Percentiles rank a stretch among this genome's conserved stretches.
phyloP scores from a whole-genome alignment of 2,888 invertebrate genomes.

The Iphiclides podalirius region DNA sequence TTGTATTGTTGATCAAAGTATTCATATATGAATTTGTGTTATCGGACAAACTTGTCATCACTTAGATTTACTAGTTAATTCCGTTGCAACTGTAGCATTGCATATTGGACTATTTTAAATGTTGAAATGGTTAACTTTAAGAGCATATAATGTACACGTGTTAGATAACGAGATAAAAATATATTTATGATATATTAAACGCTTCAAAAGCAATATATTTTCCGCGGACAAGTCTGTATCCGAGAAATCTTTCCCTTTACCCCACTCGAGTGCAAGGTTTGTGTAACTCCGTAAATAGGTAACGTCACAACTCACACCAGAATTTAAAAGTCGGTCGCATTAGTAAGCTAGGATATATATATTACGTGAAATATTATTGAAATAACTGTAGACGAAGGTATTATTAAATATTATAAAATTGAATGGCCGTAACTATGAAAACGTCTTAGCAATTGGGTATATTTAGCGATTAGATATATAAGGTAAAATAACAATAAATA shows the following conservation, averaged over 20 bases:
- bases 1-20: too few relatives aligned
- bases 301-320: slow-evolving; percentile 37
- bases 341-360: slow-evolving; percentile 40
- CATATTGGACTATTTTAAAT: slow-evolving; percentile 19
- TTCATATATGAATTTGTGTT: too few relatives aligned
- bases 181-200: slow-evolving; percentile 24
- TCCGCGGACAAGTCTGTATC: slow-evolving; percentile 34
- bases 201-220: slow-evolving; percentile 48
- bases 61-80: too few relatives aligned
- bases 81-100: too few relatives aligned
- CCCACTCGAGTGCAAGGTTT: slow-evolving; percentile 57
- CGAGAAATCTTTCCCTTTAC: slow-evolving; percentile 54
- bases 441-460: not conserved
- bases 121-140: slow-evolving; percentile 19
- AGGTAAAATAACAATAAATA: not conserved
- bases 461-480: not conserved
- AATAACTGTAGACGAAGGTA: slow-evolving; percentile 24
- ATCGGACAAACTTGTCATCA: too few relatives aligned
- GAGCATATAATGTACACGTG: slow-evolving; percentile 20
- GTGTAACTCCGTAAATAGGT: slow-evolving; percentile 27
- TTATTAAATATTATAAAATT: slow-evolving; percentile 26
- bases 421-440: slow-evolving; percentile 8
- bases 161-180: slow-evolving; percentile 13
- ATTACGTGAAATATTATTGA: slow-evolving; percentile 19
- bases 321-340: slow-evolving; percentile 39